Percentiles rank a stretch among this genome's conserved stretches.
These are phyloP conservation scores for Synanthedon andrenaeformis DNA, from an alignment of 2,888 invertebrate species.

Conservation along the genomic window DNA sequence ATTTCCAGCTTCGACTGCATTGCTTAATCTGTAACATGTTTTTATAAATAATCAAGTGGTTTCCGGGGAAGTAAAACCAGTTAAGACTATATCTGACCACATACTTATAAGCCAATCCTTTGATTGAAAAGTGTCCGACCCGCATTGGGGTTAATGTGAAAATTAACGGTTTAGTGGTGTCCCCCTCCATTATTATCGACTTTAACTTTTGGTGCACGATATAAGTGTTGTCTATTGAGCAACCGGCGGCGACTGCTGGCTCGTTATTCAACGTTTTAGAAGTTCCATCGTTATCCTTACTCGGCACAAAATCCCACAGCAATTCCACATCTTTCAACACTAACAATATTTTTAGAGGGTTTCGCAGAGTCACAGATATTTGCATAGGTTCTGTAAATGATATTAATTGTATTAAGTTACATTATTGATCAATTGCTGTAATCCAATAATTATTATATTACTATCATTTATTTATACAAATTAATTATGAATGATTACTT, in stretches of 20 bases:
- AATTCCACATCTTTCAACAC: constrained; percentile 77
- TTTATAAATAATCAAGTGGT: constrained; percentile 77
- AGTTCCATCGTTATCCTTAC: constrained; percentile 18
- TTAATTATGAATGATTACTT: too few relatives aligned
- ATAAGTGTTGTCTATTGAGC: constrained; percentile 35
- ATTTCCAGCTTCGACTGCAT: constrained; percentile 41
- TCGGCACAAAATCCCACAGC: constrained; percentile 75
- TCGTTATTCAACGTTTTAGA: constrained; percentile 38
- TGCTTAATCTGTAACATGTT: constrained; percentile 34
- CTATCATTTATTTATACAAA: too few relatives aligned
- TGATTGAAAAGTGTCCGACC: constrained; percentile 79
- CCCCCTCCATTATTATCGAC: constrained; percentile 68
- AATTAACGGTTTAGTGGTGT: constrained; percentile 72
- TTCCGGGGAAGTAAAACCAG: constrained; percentile 22
- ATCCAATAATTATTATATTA: too few relatives aligned
- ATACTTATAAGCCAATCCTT: constrained; percentile 79
- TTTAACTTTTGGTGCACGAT: constrained; percentile 72
- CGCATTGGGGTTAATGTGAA: constrained; percentile 80
- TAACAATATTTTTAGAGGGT: constrained; percentile 80
- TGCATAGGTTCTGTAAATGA: constrained; percentile 80
- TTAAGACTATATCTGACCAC: constrained; percentile 12
- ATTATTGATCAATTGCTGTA: too few relatives aligned
- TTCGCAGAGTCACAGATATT: constrained; percentile 80
- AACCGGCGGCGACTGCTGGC: constrained; percentile 35
- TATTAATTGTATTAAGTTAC: not conserved